phyloP scores from a whole-genome alignment of 2,888 invertebrate species.

The Drosophila lacicola region DNA sequence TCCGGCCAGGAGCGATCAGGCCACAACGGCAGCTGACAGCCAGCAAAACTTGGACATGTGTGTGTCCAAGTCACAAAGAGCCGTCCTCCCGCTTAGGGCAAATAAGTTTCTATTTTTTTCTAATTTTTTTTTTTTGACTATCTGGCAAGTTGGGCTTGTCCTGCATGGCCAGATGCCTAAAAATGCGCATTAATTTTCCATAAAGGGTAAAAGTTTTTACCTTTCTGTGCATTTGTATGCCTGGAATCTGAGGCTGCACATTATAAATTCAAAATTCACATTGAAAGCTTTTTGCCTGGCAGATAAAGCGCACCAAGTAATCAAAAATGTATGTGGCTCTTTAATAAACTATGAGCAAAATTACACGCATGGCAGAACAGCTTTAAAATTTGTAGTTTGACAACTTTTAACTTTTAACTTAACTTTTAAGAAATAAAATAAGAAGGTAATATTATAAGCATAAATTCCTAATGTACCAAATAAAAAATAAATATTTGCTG shows the following conservation, averaged over 20 bases:
- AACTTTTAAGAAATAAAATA: neutral
- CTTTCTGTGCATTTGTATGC: constrained; percentile 22
- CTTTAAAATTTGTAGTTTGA: neutral
- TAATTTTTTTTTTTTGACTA: constrained; percentile 6
- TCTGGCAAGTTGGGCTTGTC: constrained; percentile 9
- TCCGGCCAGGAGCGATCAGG: constrained; percentile 52
- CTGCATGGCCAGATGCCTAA: constrained; percentile 31
- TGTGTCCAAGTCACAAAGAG: constrained; percentile 15
- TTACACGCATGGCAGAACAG: constrained; percentile 1
- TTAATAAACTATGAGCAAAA: constrained; percentile 30
- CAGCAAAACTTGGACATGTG: constrained; percentile 31
- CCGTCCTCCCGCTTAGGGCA: neutral
- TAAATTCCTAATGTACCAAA: no score
- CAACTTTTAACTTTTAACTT: neutral
- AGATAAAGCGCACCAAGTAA: constrained; percentile 22
- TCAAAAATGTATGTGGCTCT: constrained; percentile 13
- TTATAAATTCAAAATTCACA: constrained; percentile 54
- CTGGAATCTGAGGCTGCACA: constrained; percentile 27
- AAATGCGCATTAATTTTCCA: constrained; percentile 67
- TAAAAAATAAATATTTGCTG: no score
- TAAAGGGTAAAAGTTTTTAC: constrained; percentile 34
- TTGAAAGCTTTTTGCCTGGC: constrained; percentile 14
- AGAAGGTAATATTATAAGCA: no score
- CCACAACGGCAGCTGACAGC: constrained; percentile 41
- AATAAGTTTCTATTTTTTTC: neutral